These are phyloP conservation scores for Machimus rusticus DNA, from an alignment of 2,888 invertebrate genomes.

Conservation along the genomic window DNA sequence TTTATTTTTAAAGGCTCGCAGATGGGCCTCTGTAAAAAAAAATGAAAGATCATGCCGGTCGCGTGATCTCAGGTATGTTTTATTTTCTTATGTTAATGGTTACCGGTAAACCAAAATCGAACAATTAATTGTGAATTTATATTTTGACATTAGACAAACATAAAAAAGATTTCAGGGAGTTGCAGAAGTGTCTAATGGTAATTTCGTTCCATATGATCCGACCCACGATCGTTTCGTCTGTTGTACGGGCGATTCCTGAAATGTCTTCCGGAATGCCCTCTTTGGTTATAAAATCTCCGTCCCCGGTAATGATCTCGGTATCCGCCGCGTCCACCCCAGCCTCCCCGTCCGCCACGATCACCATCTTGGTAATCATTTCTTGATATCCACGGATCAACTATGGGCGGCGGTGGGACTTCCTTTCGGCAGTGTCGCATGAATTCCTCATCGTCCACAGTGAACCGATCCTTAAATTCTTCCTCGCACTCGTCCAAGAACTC, in stretches of 20 bases:
- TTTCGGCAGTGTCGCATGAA: slow-evolving; percentile 65
- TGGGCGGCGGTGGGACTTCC: slow-evolving; percentile 66
- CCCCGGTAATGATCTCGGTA: slow-evolving; percentile 32
- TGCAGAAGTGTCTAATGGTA: background rate
- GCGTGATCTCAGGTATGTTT: no score
- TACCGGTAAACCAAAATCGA: background rate
- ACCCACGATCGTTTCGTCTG: background rate
- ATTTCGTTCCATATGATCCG: background rate
- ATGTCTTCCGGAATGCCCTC: slow-evolving; percentile 2
- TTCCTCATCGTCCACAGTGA: slow-evolving; percentile 69
- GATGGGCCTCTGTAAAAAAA: no score
- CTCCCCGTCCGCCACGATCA: background rate
- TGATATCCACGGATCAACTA: slow-evolving; percentile 67
- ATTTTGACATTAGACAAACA: background rate
- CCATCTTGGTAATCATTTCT: background rate
- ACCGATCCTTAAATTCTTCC: slow-evolving; percentile 69
- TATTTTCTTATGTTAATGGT: background rate
- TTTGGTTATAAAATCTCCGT: slow-evolving; percentile 2
- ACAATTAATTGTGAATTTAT: background rate
- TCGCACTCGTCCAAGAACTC: slow-evolving; percentile 71
- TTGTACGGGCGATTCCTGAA: background rate
- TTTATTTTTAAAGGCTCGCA: no score
- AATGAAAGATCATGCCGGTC: no score
- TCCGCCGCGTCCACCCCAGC: slow-evolving; percentile 45
- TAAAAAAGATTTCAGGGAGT: background rate